Base-by-base conservation (phyloP, 1,140 invertebrate genomes). In the Limonius californicus region DNA sequence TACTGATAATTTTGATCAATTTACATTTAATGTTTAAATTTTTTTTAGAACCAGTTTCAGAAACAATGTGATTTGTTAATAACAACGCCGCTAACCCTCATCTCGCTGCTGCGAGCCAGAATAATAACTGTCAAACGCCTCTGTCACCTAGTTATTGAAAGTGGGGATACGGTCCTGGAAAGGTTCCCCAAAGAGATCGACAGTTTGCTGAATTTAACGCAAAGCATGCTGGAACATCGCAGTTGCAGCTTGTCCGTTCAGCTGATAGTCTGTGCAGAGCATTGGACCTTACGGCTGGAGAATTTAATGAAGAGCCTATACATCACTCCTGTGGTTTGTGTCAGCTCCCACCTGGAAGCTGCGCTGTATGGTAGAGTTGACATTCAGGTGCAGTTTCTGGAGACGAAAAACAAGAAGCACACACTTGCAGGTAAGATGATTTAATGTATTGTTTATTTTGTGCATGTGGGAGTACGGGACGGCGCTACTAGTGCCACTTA, bases 61-160 rank as follows among this genome's bases (percentile, higher is more conserved):
- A 68, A 64, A 47, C 57, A 64, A 23, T 45, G 59, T 18, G 72
- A 73, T 62, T 63, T 73, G 12, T 45, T 73, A 12, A 64, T 74
- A 11, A 69, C 72, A 12, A 74, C 70, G 14, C 73, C 72, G 1
- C 14, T 50, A 11, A 58, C 67, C 11, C 42, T 74, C 7, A 45
- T 62, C 1, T 55, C 58, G 1, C 43, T 72, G 7, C 47, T 74
- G 9, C 65, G 63, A 15, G 39, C 35, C 9, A 65, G 68, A 21
- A 58, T 68, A 0, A 65, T 67, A 15, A 72, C 70, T 59, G 67
- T 74, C 18, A 73, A 72, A 54, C 60, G 69, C 9, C 42, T 74
- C n/a, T 72, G 70, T 35, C 70, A 73, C 60, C 61, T 74, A 18
- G 68, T 73, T 18, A 42, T 74, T 1, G 73, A 74, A 66, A 66